Percentiles rank a stretch among this genome's conserved stretches.
Evolutionary conservation across 2,888 invertebrate genomes (phyloP).

Genomic region (Erebia epiphron): DNA sequence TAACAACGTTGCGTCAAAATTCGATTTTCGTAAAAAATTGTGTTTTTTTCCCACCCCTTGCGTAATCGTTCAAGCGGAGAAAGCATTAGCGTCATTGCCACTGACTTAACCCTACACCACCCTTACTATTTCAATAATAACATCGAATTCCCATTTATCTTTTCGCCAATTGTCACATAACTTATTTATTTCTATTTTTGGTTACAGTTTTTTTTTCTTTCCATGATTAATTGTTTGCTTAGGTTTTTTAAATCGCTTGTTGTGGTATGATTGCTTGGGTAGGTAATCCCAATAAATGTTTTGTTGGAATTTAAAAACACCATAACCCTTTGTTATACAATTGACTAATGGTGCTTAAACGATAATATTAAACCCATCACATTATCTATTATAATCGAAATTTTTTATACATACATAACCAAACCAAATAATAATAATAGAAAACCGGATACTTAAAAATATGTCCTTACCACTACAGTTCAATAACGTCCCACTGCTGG

Average conservation of each 20-base stretch:
- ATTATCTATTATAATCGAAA: neutral
- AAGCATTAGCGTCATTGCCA: conserved; percentile 64
- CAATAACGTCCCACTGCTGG: too few relatives aligned
- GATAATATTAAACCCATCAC: neutral
- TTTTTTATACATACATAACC: neutral
- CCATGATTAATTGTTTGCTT: conserved; percentile 64
- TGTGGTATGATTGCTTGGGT: conserved; percentile 66
- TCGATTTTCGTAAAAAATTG: conserved; percentile 71
- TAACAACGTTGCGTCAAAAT: conserved; percentile 71
- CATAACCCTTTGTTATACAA: conserved; percentile 37
- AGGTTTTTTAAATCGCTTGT: conserved; percentile 58
- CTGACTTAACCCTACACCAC: conserved; percentile 47
- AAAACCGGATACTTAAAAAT: neutral
- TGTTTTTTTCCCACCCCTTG: conserved; percentile 57
- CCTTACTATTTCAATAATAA: conserved; percentile 53
- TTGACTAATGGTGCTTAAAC: conserved; percentile 37
- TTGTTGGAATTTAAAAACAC: conserved; percentile 25
- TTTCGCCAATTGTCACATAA: conserved; percentile 52
- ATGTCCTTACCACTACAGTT: too few relatives aligned
- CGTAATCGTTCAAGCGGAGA: conserved; percentile 61
- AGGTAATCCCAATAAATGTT: conserved; percentile 47
- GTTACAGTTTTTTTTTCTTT: conserved; percentile 40
- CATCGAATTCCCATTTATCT: conserved; percentile 58
- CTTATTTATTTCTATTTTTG: conserved; percentile 52
- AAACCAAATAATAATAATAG: neutral